Evolutionary conservation across 2,113 vertebrate species (phyloP).

Genomic region (Osmerus eperlanus): DNA sequence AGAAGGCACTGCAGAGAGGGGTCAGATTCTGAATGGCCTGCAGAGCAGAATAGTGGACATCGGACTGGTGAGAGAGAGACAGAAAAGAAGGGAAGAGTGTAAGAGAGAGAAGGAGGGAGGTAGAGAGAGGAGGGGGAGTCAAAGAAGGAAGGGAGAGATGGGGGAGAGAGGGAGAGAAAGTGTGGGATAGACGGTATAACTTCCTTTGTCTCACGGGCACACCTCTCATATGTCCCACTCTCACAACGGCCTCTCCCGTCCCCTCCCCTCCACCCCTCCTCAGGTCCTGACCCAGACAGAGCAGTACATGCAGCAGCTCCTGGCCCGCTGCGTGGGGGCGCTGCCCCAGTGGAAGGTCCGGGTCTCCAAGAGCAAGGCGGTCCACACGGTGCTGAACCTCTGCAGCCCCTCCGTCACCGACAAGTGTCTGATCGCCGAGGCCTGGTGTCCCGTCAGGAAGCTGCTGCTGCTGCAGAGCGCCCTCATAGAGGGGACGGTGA

Average conservation of each 20-base stretch:
- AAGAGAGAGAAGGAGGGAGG: background rate
- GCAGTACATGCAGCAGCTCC: conserved; percentile 85
- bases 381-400: conserved; percentile 89
- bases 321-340: conserved; percentile 72
- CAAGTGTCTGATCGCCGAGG: conserved; percentile 93
- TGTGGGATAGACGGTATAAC: no score
- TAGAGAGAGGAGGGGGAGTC: background rate
- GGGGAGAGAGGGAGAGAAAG: background rate
- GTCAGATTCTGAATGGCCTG: conserved; percentile 73
- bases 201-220: no score
- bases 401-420: conserved; percentile 89
- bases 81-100: background rate
- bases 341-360: conserved; percentile 82
- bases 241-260: background rate
- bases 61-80: conserved; percentile 71
- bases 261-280: background rate
- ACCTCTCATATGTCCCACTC: no score
- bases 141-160: background rate
- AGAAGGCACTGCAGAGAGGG: conserved; percentile 74
- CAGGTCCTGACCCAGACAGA: conserved; percentile 89
- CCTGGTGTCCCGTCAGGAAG: conserved; percentile 87
- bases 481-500: conserved; percentile 84
- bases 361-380: conserved; percentile 91
- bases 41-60: conserved; percentile 83
- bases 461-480: conserved; percentile 83